phyloP scores from a whole-genome alignment of 2,888 invertebrate genomes.

The Agrotis segetum region DNA sequence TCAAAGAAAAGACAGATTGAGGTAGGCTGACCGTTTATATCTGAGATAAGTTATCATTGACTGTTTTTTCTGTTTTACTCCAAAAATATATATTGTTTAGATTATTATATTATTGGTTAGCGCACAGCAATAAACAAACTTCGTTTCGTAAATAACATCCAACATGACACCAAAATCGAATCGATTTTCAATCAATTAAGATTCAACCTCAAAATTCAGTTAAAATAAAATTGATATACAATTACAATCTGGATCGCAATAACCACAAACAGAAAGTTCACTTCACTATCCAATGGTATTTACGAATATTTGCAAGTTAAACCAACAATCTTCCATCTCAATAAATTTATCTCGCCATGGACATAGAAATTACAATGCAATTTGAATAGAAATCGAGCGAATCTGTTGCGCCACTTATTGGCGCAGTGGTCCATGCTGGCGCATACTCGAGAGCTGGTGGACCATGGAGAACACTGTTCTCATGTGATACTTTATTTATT shows the following conservation, averaged over 20 bases:
- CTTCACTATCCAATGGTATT: constrained; percentile 13
- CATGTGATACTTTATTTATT: constrained; percentile 22
- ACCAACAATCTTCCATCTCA: constrained; percentile 32
- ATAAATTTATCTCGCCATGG: constrained; percentile 40
- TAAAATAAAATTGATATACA: neutral
- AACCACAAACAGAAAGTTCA: constrained; percentile 16
- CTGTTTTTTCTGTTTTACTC: too few species aligned
- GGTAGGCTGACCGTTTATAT: too few species aligned
- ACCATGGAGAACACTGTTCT: constrained; percentile 57
- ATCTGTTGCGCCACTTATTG: constrained; percentile 65
- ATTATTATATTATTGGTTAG: too few species aligned
- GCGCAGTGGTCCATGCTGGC: constrained; percentile 63
- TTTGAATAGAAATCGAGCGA: constrained; percentile 67
- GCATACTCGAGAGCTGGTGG: constrained; percentile 62
- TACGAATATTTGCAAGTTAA: constrained; percentile 36
- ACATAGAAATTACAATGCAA: constrained; percentile 55
- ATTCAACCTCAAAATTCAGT: neutral
- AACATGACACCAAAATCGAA: neutral
- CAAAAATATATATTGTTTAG: too few species aligned
- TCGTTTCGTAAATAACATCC: neutral
- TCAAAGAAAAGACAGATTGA: too few species aligned
- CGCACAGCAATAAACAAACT: too few species aligned
- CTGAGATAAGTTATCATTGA: neutral
- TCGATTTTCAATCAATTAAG: neutral
- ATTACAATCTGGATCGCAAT: neutral